These are phyloP conservation scores for Pissodes strobi DNA, from an alignment of 1,140 invertebrate genomes.

Conservation along the genomic window DNA sequence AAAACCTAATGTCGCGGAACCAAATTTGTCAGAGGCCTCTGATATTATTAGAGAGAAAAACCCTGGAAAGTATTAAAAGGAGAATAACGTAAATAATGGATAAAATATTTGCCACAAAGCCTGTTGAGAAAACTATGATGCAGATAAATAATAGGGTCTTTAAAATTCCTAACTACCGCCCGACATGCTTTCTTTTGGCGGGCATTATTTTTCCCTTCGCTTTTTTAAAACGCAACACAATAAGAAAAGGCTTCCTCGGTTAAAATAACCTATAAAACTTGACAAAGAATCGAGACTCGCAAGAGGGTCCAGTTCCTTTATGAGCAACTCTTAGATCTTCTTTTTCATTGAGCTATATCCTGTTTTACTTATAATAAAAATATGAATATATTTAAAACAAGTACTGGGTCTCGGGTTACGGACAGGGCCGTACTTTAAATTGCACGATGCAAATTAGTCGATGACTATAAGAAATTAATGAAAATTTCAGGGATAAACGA, in stretches of 20 bases:
- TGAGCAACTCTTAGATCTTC: conserved; percentile 18
- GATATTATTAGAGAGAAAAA: too few species aligned
- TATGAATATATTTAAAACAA: conserved; percentile 14
- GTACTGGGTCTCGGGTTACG: conserved; percentile 6
- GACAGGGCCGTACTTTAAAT: background rate
- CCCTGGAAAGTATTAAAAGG: too few species aligned
- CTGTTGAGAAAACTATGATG: too few species aligned
- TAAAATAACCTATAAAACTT: conserved; percentile 32
- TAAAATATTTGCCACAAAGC: too few species aligned
- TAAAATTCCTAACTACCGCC: background rate
- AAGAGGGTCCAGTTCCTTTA: conserved; percentile 31
- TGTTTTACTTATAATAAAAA: conserved; percentile 31
- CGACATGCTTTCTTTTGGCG: background rate
- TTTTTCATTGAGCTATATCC: conserved; percentile 10
- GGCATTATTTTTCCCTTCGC: conserved; percentile 11
- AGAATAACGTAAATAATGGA: too few species aligned
- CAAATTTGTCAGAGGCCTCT: too few species aligned
- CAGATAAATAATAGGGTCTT: too few species aligned
- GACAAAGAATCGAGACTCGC: conserved; percentile 21
- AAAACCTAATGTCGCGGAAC: too few species aligned
- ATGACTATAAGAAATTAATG: too few species aligned
- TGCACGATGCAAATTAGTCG: too few species aligned
- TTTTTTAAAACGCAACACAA: conserved; percentile 20
- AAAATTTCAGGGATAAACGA: too few species aligned
- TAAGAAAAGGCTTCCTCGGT: conserved; percentile 27